These are phyloP conservation scores for Calcarius lapponicus DNA, from an alignment of 2,797 vertebrate genomes.

Conservation along the genomic window DNA sequence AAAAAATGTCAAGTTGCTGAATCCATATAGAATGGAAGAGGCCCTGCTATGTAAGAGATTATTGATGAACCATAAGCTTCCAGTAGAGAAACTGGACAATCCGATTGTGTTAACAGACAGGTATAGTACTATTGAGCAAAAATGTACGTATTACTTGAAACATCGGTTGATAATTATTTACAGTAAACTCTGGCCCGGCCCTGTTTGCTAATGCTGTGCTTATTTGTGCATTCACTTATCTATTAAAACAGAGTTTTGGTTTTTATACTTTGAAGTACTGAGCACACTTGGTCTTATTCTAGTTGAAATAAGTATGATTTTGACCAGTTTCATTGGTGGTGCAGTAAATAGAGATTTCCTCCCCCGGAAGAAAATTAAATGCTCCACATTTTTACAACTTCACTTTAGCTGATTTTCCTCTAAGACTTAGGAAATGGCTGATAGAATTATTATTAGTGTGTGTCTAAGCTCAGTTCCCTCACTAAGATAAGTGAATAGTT, in stretches of 20 bases:
- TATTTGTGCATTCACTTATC: neutral
- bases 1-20: conserved; percentile 86
- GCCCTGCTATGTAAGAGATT: conserved; percentile 89
- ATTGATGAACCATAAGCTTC: conserved; percentile 89
- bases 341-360: neutral
- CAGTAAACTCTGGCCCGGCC: neutral
- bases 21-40: conserved; percentile 93
- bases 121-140: conserved; percentile 71
- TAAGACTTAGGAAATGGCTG: neutral
- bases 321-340: neutral
- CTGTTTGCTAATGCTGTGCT: neutral
- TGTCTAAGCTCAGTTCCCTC: neutral
- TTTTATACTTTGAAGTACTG: neutral
- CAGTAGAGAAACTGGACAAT: conserved; percentile 83
- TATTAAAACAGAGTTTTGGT: neutral
- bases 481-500: neutral
- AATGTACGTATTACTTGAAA: neutral
- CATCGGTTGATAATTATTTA: neutral
- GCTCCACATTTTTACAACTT: neutral
- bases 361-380: neutral
- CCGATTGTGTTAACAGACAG: conserved; percentile 89
- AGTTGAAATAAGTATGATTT: neutral
- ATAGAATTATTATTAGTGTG: neutral
- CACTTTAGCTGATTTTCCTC: neutral
- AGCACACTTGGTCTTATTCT: neutral